These are phyloP conservation scores for Carassius gibelio DNA, from an alignment of 2,113 vertebrate species.

Conservation along the genomic window DNA sequence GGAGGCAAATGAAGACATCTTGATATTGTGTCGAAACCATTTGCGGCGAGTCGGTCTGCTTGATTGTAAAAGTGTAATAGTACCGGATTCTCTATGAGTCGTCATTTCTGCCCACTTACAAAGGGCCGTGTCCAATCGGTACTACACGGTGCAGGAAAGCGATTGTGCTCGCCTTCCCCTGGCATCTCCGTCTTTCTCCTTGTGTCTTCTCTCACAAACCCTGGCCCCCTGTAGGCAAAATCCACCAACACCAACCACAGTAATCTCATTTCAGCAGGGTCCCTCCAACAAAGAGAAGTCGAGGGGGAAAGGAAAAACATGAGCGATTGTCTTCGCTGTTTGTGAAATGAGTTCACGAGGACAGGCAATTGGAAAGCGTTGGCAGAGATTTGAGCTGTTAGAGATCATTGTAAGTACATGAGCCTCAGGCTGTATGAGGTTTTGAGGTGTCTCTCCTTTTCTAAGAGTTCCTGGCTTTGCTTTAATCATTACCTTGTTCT, in stretches of 20 bases:
- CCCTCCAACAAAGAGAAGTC: slow-evolving; percentile 56
- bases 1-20: slow-evolving; percentile 71
- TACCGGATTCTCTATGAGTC: slow-evolving; percentile 61
- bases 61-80: slow-evolving; percentile 60
- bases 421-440: slow-evolving; percentile 37
- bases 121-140: slow-evolving; percentile 58
- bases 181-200: slow-evolving; percentile 8
- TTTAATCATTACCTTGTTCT: slow-evolving; percentile 40
- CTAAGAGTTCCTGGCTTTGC: slow-evolving; percentile 21
- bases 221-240: slow-evolving; percentile 65
- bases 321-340: slow-evolving; percentile 40
- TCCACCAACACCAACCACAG: slow-evolving; percentile 63
- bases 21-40: slow-evolving; percentile 44
- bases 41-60: slow-evolving; percentile 6
- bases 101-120: slow-evolving; percentile 53
- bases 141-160: slow-evolving; percentile 59
- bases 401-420: slow-evolving; percentile 54
- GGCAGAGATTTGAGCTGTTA: slow-evolving; percentile 40
- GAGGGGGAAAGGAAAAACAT: slow-evolving; percentile 28
- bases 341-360: slow-evolving; percentile 32
- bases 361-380: slow-evolving; percentile 23
- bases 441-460: slow-evolving; percentile 33
- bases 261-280: slow-evolving; percentile 68
- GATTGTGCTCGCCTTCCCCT: slow-evolving; percentile 60
- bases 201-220: slow-evolving; percentile 46